Base-by-base conservation (phyloP, 2,113 vertebrate species). In the Poecile atricapillus region DNA sequence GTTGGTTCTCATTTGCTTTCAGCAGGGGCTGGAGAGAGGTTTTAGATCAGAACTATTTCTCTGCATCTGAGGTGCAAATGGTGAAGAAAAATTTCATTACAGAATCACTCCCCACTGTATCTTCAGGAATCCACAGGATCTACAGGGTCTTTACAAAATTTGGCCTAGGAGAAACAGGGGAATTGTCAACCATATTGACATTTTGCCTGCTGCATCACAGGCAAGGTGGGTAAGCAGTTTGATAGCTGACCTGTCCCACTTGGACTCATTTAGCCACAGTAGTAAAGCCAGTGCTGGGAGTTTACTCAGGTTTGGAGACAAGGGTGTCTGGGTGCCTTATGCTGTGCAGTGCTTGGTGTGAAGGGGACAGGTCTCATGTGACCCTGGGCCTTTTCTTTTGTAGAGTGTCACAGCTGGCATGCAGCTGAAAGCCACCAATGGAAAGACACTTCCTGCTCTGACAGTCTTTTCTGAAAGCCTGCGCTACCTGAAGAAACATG, bases 401-500 rank as follows among this genome's bases (percentile, higher is more conserved):
- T 35, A 95, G 91, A 74, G 77, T 21, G 33, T 93, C 74, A 90
- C 88, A 37, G 19, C 64, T 37, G 10, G 6, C 41, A 92, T 92
- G 93, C 7, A 67, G 24, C 70, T 96, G 87, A 14, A 88, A 87
- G 93, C 93, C 71, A 84, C n/a, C 75, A 90, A 93, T 50, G 94
- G 93, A 35, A 91, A 84, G 78, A 56, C 2, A 1, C 65, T 96
- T 83, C 94, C 94, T 1, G 88, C 95, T 52, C n/a, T 96, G n/a
- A 84, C 1, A 2, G 88, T 94, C 62, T 93, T 96, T 73, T 78
- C 95, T 0, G 28, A 96, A 87, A 94, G 91, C 75, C 60, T 93
- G 23, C 13, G 46, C 59, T 95, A 87, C 73, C 52, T 96, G 78
- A 89, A 92, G 65, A 24, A 93, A 2, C 92, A 95, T 49, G 87